Conservation (phyloP, 2,797 vertebrate genomes). For the Alca torda region DNA sequence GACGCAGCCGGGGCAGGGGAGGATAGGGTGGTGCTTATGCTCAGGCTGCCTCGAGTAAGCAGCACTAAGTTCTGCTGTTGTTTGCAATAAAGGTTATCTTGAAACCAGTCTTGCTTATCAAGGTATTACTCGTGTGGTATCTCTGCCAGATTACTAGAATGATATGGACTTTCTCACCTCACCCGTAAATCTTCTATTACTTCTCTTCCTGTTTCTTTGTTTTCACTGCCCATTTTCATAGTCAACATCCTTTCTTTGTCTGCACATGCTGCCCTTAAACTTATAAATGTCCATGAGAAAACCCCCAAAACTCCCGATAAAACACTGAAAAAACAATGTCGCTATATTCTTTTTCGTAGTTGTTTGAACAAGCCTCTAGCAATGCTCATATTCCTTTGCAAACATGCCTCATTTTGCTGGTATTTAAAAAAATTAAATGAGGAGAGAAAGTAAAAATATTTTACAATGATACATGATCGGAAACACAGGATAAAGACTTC, state of each 20-base stretch:
- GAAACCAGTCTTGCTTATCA: background rate
- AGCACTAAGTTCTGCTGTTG: background rate
- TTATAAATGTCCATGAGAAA: background rate
- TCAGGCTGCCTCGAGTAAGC: background rate
- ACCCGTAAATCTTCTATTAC: background rate
- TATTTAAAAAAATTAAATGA: background rate
- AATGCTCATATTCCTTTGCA: background rate
- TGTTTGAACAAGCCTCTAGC: background rate
- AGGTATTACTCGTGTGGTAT: background rate
- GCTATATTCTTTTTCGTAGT: background rate
- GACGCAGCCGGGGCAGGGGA: background rate
- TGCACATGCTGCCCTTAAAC: background rate
- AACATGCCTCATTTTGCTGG: background rate
- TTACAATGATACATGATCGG: background rate
- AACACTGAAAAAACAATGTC: background rate
- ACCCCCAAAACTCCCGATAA: background rate
- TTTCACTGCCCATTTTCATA: background rate
- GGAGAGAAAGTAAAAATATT: background rate
- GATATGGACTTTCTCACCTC: background rate
- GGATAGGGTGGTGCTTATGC: background rate
- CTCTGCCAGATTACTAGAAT: background rate
- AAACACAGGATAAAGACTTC: background rate
- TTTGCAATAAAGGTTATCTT: background rate
- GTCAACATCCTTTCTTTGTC: background rate
- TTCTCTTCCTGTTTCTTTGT: conserved; percentile 5